phyloP scores from a whole-genome alignment of 2,113 vertebrate genomes.

The Uria lomvia region DNA sequence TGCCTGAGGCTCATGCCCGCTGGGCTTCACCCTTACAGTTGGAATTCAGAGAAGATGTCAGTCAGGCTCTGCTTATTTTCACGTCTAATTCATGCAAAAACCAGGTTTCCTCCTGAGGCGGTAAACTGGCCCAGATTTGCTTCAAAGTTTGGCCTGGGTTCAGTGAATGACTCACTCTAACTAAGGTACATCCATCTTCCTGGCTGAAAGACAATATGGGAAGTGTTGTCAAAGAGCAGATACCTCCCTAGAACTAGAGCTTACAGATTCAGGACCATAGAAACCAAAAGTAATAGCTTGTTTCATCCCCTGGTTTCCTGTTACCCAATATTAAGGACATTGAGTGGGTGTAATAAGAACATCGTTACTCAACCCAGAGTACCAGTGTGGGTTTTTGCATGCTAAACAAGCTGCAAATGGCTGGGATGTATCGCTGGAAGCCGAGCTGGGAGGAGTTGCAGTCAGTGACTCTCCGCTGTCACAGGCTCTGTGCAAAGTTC shows the following conservation, averaged over 20 bases:
- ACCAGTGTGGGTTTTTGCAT: not conserved
- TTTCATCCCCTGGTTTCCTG: not conserved
- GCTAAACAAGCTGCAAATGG: not conserved
- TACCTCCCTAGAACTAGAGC: not conserved
- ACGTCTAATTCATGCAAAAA: constrained; percentile 60
- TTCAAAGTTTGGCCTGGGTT: constrained; percentile 53
- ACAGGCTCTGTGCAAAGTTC: not conserved
- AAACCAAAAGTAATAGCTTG: not conserved
- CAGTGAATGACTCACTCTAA: constrained; percentile 54
- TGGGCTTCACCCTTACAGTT: constrained; percentile 33
- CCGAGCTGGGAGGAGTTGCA: not conserved
- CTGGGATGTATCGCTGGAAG: not conserved
- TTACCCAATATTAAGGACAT: not conserved
- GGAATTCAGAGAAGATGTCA: constrained; percentile 58
- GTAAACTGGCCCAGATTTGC: constrained; percentile 54
- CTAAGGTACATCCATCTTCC: constrained; percentile 60
- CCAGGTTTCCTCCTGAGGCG: constrained; percentile 56
- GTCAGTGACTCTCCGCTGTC: not conserved
- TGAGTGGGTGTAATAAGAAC: not conserved
- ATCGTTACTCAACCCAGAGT: not conserved
- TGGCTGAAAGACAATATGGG: constrained; percentile 3
- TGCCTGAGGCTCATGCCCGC: constrained; percentile 37
- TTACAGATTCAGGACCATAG: not conserved
- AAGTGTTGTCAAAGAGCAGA: constrained; percentile 39
- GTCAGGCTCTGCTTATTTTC: constrained; percentile 67